Percentiles rank a stretch among this genome's conserved stretches.
Conservation (phyloP, 2,797 vertebrate species). For the Scleropages formosus region DNA sequence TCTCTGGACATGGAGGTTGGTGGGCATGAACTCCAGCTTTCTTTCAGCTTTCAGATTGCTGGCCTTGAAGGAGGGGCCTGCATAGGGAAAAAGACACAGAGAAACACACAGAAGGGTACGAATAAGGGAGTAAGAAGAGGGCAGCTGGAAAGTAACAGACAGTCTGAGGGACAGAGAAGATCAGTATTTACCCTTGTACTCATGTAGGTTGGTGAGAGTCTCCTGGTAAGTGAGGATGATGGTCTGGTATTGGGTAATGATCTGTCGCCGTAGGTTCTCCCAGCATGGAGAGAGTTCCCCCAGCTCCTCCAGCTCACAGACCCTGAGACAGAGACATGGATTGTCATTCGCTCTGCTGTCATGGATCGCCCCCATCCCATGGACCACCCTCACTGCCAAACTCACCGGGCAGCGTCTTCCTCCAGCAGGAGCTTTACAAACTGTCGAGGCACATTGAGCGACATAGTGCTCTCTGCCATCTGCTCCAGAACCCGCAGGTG, state of each 20-base stretch:
- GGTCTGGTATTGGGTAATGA: slow-evolving; percentile 96
- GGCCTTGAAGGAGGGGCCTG: slow-evolving; percentile 97
- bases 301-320: slow-evolving; percentile 94
- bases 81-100: neutral
- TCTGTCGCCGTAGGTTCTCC: slow-evolving; percentile 95
- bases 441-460: slow-evolving; percentile 89
- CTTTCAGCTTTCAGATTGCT: slow-evolving; percentile 94
- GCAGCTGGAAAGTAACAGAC: neutral
- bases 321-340: slow-evolving; percentile 60
- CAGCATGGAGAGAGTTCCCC: slow-evolving; percentile 94
- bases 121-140: neutral
- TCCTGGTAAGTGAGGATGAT: slow-evolving; percentile 98
- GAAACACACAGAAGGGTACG: neutral
- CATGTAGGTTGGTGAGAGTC: slow-evolving; percentile 91
- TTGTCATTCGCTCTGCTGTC: neutral
- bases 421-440: slow-evolving; percentile 95
- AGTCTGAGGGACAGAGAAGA: neutral
- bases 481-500: slow-evolving; percentile 94
- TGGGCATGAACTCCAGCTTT: slow-evolving; percentile 95
- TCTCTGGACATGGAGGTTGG: slow-evolving; percentile 94
- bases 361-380: too few relatives aligned
- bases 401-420: slow-evolving; percentile 93
- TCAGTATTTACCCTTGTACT: slow-evolving; percentile 86
- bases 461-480: slow-evolving; percentile 93
- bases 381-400: slow-evolving; percentile 1